Evolutionary conservation across 2,113 vertebrate species (phyloP).

Genomic region (Esox niger): DNA sequence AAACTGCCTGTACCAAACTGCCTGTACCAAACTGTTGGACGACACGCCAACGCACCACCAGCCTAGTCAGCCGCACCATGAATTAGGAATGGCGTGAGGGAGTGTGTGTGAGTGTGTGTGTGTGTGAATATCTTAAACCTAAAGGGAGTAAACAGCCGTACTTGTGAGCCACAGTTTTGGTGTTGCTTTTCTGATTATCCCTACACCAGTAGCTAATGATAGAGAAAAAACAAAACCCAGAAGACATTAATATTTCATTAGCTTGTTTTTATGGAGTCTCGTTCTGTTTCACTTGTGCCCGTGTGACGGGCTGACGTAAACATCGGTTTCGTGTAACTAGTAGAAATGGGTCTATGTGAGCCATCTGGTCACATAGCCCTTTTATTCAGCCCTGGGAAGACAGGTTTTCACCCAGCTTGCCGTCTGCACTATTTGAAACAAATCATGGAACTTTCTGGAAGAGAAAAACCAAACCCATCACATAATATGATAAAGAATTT

Average conservation of each 20-base stretch:
- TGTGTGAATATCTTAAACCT: neutral
- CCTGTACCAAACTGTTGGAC: slow-evolving; percentile 10
- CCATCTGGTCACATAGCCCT: slow-evolving; percentile 14
- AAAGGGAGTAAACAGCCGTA: neutral
- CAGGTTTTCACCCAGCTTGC: neutral
- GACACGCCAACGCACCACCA: slow-evolving; percentile 1
- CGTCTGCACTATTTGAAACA: too few relatives aligned
- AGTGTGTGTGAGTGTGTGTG: slow-evolving; percentile 14
- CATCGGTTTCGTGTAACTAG: neutral
- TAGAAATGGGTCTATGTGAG: slow-evolving; percentile 8
- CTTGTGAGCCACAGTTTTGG: neutral
- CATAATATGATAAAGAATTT: too few relatives aligned
- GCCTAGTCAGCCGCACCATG: neutral
- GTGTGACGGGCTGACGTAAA: slow-evolving; percentile 25
- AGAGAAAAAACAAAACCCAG: slow-evolving; percentile 59
- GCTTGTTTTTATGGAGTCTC: slow-evolving; percentile 51
- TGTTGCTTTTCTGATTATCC: slow-evolving; percentile 36
- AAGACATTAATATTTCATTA: slow-evolving; percentile 66
- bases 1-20: slow-evolving; percentile 10
- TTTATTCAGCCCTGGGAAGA: neutral
- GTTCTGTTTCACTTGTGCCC: slow-evolving; percentile 38
- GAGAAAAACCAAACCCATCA: too few relatives aligned
- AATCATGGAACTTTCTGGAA: too few relatives aligned
- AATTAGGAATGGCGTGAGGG: slow-evolving; percentile 7
- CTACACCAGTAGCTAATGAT: slow-evolving; percentile 59